Evolutionary conservation across 1,140 invertebrate genomes (phyloP).

Genomic region (Tetramorium alpestre): DNA sequence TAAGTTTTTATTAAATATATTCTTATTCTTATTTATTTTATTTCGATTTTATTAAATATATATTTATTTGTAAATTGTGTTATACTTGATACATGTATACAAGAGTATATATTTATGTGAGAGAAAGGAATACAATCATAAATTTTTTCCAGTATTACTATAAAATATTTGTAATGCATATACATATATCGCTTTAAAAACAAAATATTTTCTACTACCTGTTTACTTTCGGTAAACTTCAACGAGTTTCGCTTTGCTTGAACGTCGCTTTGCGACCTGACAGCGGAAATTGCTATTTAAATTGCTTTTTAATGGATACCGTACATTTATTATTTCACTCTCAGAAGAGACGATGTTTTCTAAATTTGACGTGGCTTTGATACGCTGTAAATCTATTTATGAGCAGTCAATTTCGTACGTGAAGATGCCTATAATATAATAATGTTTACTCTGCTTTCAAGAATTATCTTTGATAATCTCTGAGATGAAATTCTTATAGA

Average conservation of each 20-base stretch:
- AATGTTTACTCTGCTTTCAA: background rate
- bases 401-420: background rate
- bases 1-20: background rate
- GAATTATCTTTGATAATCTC: background rate
- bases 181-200: background rate
- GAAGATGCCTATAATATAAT: background rate
- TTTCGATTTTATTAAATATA: background rate
- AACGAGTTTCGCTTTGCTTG: slow-evolving; percentile 3
- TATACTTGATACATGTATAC: background rate
- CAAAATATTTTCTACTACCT: slow-evolving; percentile 42
- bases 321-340: slow-evolving; percentile 29
- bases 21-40: background rate
- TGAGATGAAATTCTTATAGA: background rate
- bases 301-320: slow-evolving; percentile 51
- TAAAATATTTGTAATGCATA: slow-evolving; percentile 13
- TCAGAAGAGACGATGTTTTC: slow-evolving; percentile 21
- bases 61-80: background rate
- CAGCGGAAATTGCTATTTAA: slow-evolving; percentile 55
- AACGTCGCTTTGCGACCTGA: slow-evolving; percentile 40
- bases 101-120: background rate
- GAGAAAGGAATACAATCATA: background rate
- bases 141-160: background rate
- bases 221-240: slow-evolving; percentile 36
- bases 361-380: slow-evolving; percentile 16
- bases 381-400: background rate